Conservation (phyloP, 2,888 invertebrate genomes). For the Sialis fuliginosa region DNA sequence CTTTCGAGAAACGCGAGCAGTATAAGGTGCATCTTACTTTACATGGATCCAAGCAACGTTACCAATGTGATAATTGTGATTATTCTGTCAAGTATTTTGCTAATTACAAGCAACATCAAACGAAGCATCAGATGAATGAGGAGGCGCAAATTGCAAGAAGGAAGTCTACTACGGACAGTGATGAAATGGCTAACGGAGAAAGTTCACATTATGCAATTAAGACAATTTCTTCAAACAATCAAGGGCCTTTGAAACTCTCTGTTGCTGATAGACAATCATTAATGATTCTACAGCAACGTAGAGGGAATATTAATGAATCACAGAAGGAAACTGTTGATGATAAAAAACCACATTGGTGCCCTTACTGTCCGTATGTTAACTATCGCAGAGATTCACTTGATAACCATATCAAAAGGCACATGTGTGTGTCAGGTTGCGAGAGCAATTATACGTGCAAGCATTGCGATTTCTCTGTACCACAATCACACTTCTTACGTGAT, state of each 20-base stretch:
- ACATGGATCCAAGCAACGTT: constrained; percentile 69
- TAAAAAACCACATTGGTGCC: constrained; percentile 47
- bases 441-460: constrained; percentile 55
- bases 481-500: constrained; percentile 55
- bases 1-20: constrained; percentile 71
- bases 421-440: constrained; percentile 34
- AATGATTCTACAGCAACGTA: constrained; percentile 35
- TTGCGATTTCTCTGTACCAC: constrained; percentile 66
- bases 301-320: constrained; percentile 23
- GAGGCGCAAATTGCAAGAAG: constrained; percentile 42
- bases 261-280: constrained; percentile 43
- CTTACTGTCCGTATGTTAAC: constrained; percentile 66
- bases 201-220: constrained; percentile 13
- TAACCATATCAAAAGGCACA: constrained; percentile 59
- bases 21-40: constrained; percentile 66
- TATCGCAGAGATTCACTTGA: constrained; percentile 52
- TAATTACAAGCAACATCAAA: constrained; percentile 65
- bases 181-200: constrained; percentile 3
- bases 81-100: constrained; percentile 78
- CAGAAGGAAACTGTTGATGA: constrained; percentile 21
- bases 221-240: constrained; percentile 22
- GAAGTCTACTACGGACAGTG: constrained; percentile 10
- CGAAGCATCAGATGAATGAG: constrained; percentile 57
- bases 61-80: constrained; percentile 69
- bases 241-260: constrained; percentile 35